Conservation (phyloP, 2,797 vertebrate genomes). For the Avahi laniger region DNA sequence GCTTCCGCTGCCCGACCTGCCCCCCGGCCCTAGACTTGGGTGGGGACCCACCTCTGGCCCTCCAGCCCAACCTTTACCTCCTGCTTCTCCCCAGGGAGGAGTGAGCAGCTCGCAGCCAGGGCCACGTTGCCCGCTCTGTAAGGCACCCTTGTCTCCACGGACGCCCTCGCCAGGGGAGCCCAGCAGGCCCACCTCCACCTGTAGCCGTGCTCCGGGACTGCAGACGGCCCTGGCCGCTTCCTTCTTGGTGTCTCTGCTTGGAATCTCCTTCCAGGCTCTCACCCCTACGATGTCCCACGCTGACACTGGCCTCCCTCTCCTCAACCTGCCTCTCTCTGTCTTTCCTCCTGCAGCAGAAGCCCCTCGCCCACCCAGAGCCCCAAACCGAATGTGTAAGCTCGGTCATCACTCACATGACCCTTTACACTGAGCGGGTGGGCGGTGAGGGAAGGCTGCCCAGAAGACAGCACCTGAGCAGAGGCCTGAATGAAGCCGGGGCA, state of each 20-base stretch:
- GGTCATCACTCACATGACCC: too few relatives aligned
- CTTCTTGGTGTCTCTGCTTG: background rate
- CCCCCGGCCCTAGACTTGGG: background rate
- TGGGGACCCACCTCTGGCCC: too few relatives aligned
- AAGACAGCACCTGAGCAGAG: too few relatives aligned
- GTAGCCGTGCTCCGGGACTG: accelerated
- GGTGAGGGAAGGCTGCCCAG: too few relatives aligned
- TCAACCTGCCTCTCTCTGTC: background rate
- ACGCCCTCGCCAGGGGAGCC: background rate
- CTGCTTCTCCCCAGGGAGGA: background rate
- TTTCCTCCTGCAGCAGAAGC: background rate
- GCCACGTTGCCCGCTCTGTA: accelerated
- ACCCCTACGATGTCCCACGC: too few relatives aligned
- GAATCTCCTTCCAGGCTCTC: background rate
- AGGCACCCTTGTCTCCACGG: background rate
- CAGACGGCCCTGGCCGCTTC: background rate
- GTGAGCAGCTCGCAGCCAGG: too few relatives aligned
- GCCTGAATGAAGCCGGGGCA: too few relatives aligned
- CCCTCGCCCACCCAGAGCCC: background rate
- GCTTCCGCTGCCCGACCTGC: too few relatives aligned
- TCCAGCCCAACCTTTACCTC: too few relatives aligned
- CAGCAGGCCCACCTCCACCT: accelerated
- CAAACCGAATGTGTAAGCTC: background rate
- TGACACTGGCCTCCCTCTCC: background rate
- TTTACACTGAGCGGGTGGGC: too few relatives aligned